phyloP scores from a whole-genome alignment of 2,113 vertebrate genomes.

The Leucopsar rothschildi region DNA sequence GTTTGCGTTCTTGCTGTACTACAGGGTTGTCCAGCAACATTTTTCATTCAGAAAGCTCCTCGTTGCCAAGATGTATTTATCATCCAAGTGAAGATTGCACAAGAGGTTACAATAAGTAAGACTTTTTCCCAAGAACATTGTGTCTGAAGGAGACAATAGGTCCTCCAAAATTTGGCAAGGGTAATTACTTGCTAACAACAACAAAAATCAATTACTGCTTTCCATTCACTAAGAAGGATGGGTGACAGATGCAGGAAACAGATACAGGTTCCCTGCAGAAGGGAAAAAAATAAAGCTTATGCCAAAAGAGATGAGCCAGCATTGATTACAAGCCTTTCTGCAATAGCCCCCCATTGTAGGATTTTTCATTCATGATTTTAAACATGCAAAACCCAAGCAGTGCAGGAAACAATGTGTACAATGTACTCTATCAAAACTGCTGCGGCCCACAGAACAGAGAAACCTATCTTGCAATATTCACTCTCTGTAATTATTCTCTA shows the following conservation, averaged over 20 bases:
- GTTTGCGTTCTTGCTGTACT: conserved; percentile 27
- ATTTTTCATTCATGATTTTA: conserved; percentile 48
- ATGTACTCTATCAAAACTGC: background rate
- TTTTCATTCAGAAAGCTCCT: conserved; percentile 48
- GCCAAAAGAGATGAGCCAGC: conserved; percentile 20
- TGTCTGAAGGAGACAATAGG: conserved; percentile 50
- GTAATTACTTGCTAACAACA: conserved; percentile 33
- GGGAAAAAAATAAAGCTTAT: background rate
- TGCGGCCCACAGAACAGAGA: background rate
- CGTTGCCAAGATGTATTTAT: conserved; percentile 52
- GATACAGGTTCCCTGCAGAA: conserved; percentile 37
- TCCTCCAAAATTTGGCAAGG: conserved; percentile 37
- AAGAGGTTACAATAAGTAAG: conserved; percentile 52
- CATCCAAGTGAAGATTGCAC: conserved; percentile 33
- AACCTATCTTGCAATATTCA: background rate
- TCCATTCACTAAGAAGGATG: conserved; percentile 52
- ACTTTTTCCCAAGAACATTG: conserved; percentile 35
- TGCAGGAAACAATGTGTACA: background rate
- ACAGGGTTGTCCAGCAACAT: conserved; percentile 51
- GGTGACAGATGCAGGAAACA: conserved; percentile 58
- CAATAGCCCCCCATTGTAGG: background rate
- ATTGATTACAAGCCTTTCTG: background rate
- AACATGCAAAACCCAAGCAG: background rate
- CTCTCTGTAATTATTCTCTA: background rate
- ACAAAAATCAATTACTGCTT: conserved; percentile 21